These are phyloP conservation scores for Peromyscus attwateri DNA, from an alignment of 2,797 vertebrate species.

Conservation along the genomic window DNA sequence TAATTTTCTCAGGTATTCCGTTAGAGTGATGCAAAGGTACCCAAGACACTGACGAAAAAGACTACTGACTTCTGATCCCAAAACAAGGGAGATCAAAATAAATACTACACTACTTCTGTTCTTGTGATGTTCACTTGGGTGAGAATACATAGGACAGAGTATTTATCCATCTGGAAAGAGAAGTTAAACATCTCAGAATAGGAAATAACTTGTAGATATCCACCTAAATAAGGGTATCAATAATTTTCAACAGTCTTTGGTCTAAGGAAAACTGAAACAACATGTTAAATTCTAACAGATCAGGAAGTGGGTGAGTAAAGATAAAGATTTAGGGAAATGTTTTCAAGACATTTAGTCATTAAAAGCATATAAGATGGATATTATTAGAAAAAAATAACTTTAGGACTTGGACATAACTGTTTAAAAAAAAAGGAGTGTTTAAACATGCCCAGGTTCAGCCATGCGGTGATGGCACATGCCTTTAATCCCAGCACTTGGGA, in stretches of 20 bases:
- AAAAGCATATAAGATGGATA: neutral
- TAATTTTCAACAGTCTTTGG: slow-evolving; percentile 10
- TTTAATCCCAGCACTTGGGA: no score
- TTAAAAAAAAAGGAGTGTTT: neutral
- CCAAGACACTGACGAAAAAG: neutral
- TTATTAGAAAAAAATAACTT: slow-evolving; percentile 18
- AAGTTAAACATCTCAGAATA: slow-evolving; percentile 30
- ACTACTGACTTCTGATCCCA: slow-evolving; percentile 35
- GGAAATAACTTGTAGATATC: slow-evolving; percentile 5
- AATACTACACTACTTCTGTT: slow-evolving; percentile 30
- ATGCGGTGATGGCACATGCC: no score
- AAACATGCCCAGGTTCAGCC: neutral
- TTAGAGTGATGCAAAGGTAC: neutral
- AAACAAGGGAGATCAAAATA: slow-evolving; percentile 2
- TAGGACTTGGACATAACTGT: neutral
- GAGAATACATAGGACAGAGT: slow-evolving; percentile 4
- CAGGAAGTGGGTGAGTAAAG: neutral
- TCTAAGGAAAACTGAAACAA: neutral
- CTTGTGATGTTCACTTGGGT: neutral
- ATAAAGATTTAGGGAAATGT: neutral
- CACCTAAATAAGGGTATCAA: neutral
- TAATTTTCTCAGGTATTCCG: neutral
- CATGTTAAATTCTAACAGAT: neutral
- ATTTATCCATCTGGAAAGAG: slow-evolving; percentile 33
- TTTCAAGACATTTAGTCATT: neutral